phyloP scores from a whole-genome alignment of 2,113 vertebrate genomes.

The Phalacrocorax pelagicus region DNA sequence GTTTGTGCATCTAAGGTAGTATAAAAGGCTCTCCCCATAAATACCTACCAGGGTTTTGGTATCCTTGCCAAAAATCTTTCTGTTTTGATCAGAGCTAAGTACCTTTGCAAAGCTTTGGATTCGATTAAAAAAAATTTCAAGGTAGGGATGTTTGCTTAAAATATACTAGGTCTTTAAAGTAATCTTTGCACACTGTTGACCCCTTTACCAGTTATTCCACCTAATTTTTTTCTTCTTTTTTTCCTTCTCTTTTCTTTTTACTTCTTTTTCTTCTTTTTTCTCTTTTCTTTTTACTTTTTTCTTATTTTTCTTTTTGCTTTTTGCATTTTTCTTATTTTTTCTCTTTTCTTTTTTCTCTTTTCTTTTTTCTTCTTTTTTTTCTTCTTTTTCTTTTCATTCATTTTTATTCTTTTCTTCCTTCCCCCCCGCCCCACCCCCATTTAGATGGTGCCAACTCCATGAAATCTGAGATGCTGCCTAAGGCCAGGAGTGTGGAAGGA shows the following conservation, averaged over 20 bases:
- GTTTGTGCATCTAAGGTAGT: not conserved
- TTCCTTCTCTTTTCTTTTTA: too few relatives aligned
- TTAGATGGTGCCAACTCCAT: not conserved
- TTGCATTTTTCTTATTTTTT: not conserved
- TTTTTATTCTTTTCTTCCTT: too few relatives aligned
- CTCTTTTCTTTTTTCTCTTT: too few relatives aligned
- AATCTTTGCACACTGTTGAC: not conserved
- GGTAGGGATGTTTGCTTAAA: not conserved
- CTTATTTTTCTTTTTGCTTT: too few relatives aligned
- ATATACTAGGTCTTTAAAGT: not conserved
- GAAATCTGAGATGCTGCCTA: not conserved
- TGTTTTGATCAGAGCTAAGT: not conserved
- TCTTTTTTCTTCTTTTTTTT: not conserved
- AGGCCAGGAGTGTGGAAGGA: not conserved
- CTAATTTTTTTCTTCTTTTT: not conserved
- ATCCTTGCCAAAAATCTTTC: not conserved
- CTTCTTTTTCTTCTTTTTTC: not conserved
- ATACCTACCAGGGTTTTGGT: not conserved
- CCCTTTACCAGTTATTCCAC: not conserved
- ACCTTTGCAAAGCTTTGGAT: not conserved
- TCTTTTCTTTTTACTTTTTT: not conserved
- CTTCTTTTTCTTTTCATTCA: too few relatives aligned
- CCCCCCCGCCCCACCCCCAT: too few relatives aligned
- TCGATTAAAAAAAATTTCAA: not conserved
- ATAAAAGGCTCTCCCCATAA: not conserved